These are phyloP conservation scores for Corticium candelabrum DNA, from an alignment of 37 sponge, comb jelly and placozoan species.

Conservation along the genomic window DNA sequence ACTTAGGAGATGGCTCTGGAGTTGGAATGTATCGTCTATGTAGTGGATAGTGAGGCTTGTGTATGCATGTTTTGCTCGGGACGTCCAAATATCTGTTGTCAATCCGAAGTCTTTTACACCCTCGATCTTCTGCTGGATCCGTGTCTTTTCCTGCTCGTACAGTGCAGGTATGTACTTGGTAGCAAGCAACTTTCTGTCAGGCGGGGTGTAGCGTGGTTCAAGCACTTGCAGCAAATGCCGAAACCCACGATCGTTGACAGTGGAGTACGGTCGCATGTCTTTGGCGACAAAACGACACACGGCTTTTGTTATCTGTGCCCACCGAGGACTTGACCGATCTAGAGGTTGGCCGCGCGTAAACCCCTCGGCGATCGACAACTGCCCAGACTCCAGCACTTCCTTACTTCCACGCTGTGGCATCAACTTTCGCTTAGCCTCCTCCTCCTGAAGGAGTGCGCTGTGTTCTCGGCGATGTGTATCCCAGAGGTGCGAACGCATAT, in stretches of 20 bases:
- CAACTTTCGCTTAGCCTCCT: no score
- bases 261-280: conserved; percentile 26
- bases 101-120: conserved; percentile 5
- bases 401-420: no score
- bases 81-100: conserved; percentile 32
- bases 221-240: conserved; percentile 9
- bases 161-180: conserved; percentile 16
- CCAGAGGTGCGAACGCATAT: no score
- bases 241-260: conserved; percentile 29
- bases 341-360: no score
- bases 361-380: no score
- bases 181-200: conserved; percentile 16
- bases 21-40: not conserved
- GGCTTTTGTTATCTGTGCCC: no score
- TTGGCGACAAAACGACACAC: no score
- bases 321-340: no score
- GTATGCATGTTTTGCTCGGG: conserved; percentile 20
- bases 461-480: no score
- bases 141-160: conserved; percentile 14
- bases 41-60: conserved; percentile 19
- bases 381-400: no score
- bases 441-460: no score
- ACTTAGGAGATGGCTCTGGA: conserved; percentile 11
- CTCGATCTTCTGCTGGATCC: not conserved
- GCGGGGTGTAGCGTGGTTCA: conserved; percentile 30